These are phyloP conservation scores for Hipparchia sbordonii DNA, from an alignment of 2,888 invertebrate species.

Conservation along the genomic window DNA sequence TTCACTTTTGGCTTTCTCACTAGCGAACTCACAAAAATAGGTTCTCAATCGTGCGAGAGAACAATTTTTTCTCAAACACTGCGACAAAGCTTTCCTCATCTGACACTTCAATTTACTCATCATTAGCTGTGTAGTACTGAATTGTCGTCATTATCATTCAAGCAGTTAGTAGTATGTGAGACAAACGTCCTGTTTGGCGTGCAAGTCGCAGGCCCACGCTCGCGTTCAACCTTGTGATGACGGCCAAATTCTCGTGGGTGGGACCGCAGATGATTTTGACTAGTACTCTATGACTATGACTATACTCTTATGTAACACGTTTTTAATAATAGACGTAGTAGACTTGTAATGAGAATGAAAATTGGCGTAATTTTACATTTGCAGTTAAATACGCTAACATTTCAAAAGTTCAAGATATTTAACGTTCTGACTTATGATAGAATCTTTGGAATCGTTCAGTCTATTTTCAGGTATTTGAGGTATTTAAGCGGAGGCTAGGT, in stretches of 20 bases:
- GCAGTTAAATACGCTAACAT: not conserved
- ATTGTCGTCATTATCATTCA: conserved; percentile 25
- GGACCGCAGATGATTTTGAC: conserved; percentile 60
- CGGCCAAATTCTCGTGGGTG: conserved; percentile 69
- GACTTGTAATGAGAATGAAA: conserved; percentile 3
- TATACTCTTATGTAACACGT: conserved; percentile 59
- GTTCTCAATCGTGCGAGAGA: no score
- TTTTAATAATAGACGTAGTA: conserved; percentile 43
- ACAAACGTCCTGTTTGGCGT: conserved; percentile 52
- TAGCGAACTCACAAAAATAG: no score
- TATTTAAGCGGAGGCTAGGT: not conserved
- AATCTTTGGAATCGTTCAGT: conserved; percentile 6
- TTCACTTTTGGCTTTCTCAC: no score
- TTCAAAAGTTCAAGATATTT: not conserved
- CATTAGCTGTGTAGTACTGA: no score
- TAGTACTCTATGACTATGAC: conserved; percentile 39
- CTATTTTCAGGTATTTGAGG: not conserved
- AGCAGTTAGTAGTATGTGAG: conserved; percentile 10
- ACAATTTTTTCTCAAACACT: no score
- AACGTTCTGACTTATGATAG: not conserved
- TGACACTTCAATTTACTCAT: no score
- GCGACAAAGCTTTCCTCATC: no score
- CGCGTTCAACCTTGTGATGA: conserved; percentile 68
- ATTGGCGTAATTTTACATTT: conserved; percentile 5
- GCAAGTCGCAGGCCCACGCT: conserved; percentile 62